A percentile compares a stretch with the other conserved stretches of the same genome.
These are phyloP conservation scores for Philaethria dido DNA, from an alignment of 2,888 invertebrate species.

Conservation along the genomic window DNA sequence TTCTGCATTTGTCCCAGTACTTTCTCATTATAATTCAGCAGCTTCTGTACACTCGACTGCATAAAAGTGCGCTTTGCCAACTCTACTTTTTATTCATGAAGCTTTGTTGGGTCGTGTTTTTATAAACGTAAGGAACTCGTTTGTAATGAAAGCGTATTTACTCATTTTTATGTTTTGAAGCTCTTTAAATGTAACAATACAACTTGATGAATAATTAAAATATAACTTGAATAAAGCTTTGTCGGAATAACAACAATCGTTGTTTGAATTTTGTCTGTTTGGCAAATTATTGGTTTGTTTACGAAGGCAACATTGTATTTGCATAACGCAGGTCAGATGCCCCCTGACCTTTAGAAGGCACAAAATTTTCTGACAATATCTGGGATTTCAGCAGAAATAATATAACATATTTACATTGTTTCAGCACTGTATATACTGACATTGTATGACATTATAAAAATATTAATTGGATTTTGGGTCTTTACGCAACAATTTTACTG, in stretches of 20 bases:
- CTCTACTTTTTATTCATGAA: background rate
- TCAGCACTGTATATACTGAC: background rate
- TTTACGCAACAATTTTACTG: background rate
- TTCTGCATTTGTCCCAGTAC: slow-evolving; percentile 6
- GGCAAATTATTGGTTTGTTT: slow-evolving; percentile 1
- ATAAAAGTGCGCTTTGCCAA: slow-evolving; percentile 1
- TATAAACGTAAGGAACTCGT: slow-evolving; percentile 3
- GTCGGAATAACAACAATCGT: background rate
- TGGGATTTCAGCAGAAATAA: background rate
- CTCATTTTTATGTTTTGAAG: slow-evolving; percentile 1
- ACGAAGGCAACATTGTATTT: background rate
- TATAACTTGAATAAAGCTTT: background rate
- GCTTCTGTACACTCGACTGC: slow-evolving; percentile 7
- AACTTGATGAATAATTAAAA: background rate
- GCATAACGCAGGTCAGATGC: background rate
- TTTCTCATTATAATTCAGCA: slow-evolving; percentile 10
- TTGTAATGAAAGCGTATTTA: slow-evolving; percentile 5
- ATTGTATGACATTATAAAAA: background rate
- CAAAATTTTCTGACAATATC: slow-evolving; percentile 20
- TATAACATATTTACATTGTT: background rate
- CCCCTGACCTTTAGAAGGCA: background rate
- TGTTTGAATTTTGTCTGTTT: background rate
- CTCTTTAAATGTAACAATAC: background rate
- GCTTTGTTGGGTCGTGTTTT: slow-evolving; percentile 14
- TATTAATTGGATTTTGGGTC: background rate